Evolutionary conservation across 2,888 invertebrate species (phyloP).

Genomic region (Hyposoter dolosus): DNA sequence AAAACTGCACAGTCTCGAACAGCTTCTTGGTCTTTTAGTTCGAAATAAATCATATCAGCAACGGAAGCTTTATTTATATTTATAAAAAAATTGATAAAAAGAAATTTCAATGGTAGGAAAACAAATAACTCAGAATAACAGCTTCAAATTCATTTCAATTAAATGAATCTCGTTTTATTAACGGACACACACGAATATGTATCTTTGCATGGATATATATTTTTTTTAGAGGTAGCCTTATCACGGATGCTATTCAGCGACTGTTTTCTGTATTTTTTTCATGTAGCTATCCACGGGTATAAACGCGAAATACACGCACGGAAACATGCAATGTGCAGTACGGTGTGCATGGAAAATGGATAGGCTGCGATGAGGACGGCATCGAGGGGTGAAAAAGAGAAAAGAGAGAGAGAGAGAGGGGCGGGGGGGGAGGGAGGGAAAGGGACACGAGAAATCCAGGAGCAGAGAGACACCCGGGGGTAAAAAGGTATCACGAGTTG

Average conservation of each 20-base stretch:
- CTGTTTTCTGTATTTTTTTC: conserved; percentile 31
- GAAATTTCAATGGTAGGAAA: neutral
- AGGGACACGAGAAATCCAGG: conserved; percentile 35
- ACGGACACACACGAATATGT: neutral
- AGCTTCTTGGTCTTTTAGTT: neutral
- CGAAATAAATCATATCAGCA: neutral
- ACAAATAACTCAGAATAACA: neutral
- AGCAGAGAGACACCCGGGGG: conserved; percentile 69
- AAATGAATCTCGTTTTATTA: conserved; percentile 25
- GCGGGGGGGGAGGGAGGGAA: conserved; percentile 29
- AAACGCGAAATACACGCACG: conserved; percentile 5
- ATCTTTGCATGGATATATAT: neutral
- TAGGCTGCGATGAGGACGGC: conserved; percentile 21
- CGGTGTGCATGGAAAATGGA: conserved; percentile 30
- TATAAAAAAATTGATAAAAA: neutral
- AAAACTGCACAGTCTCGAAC: neutral
- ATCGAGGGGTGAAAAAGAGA: conserved; percentile 17
- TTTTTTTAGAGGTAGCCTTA: conserved; percentile 9
- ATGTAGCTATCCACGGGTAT: neutral
- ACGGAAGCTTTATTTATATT: neutral
- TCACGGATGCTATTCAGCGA: conserved; percentile 27
- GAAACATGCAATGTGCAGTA: conserved; percentile 23
- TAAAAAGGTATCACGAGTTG: conserved; percentile 76
- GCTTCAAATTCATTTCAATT: conserved; percentile 5
- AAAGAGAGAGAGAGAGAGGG: conserved; percentile 7